Conservation (phyloP, 2,888 invertebrate species). For the Cryptus armator region DNA sequence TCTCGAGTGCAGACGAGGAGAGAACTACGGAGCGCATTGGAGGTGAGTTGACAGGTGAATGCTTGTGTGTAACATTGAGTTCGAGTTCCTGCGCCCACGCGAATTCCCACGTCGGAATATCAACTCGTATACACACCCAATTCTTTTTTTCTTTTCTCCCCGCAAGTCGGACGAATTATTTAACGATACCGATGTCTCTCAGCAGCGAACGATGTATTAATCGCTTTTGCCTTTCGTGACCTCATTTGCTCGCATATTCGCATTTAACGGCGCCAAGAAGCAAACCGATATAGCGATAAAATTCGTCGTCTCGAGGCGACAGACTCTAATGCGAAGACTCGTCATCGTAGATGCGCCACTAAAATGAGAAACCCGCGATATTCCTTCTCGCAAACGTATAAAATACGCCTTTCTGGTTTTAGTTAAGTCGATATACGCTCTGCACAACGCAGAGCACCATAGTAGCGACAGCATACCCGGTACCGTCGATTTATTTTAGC, state of each 20-base stretch:
- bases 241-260: conserved; percentile 46
- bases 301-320: conserved; percentile 41
- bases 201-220: conserved; percentile 46
- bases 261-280: conserved; percentile 38
- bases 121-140: not conserved
- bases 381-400: not conserved
- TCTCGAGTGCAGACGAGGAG: conserved; percentile 61
- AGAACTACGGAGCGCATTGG: conserved; percentile 5
- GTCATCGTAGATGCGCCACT: conserved; percentile 19
- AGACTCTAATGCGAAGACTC: conserved; percentile 17
- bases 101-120: conserved; percentile 54
- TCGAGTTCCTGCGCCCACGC: conserved; percentile 58
- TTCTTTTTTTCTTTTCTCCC: too few relatives aligned
- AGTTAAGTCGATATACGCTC: not conserved
- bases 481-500: conserved; percentile 84
- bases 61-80: conserved; percentile 70
- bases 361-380: not conserved
- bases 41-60: conserved; percentile 83
- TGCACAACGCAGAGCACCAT: not conserved
- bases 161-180: not conserved
- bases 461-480: not conserved
- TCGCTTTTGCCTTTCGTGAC: conserved; percentile 47
- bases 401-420: not conserved
- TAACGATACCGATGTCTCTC: not conserved
- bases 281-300: conserved; percentile 48